These are phyloP conservation scores for Gallinago nigripennis DNA, from an alignment of 2,797 vertebrate genomes.

Conservation along the genomic window DNA sequence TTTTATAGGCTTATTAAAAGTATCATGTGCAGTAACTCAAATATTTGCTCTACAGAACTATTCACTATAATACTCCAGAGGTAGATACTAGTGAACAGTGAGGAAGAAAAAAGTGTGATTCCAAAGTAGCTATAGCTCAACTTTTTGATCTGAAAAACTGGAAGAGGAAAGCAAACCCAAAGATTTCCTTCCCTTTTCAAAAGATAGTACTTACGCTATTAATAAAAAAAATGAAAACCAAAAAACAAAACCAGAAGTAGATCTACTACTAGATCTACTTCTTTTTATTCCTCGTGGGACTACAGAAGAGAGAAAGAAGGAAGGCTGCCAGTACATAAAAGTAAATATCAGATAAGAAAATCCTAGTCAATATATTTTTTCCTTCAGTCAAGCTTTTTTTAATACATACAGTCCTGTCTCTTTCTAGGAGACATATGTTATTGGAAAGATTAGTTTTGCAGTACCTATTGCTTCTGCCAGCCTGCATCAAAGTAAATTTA, in stretches of 20 bases:
- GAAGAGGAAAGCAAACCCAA: not conserved
- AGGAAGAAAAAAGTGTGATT: not conserved
- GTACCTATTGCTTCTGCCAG: constrained; percentile 66
- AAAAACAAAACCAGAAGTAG: not conserved
- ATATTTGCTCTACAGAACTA: not conserved
- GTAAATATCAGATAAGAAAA: constrained; percentile 66
- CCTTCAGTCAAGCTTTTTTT: constrained; percentile 61
- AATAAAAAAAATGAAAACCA: not conserved
- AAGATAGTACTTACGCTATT: not conserved
- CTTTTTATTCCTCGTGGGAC: constrained; percentile 34
- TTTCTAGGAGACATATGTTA: constrained; percentile 70
- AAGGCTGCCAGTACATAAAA: constrained; percentile 40
- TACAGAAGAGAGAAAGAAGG: not conserved
- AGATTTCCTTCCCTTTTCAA: not conserved
- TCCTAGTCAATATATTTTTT: constrained; percentile 61
- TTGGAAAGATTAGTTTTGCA: constrained; percentile 72
- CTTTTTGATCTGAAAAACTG: not conserved
- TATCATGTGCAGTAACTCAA: not conserved
- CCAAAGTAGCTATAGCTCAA: not conserved
- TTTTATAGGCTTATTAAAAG: not conserved
- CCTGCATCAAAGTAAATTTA: constrained; percentile 71
- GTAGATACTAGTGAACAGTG: not conserved
- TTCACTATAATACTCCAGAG: not conserved
- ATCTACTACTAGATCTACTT: not conserved
- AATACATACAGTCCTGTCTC: constrained; percentile 64